phyloP scores from a whole-genome alignment of 2,797 vertebrate species.

The Myripristis jacobus region DNA sequence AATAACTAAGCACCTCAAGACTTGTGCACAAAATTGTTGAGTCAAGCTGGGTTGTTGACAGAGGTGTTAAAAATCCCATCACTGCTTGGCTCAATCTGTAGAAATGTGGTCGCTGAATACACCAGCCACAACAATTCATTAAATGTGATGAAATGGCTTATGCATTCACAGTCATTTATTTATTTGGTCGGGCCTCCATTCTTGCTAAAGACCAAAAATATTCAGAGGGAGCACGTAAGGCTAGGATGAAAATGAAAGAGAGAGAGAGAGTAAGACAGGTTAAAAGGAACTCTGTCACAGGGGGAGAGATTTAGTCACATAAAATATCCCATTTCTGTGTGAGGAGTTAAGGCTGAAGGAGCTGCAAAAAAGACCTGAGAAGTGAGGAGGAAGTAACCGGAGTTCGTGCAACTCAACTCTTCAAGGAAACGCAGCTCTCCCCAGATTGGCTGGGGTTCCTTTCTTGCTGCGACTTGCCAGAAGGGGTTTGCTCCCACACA shows the following conservation, averaged over 20 bases:
- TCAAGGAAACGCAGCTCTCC: conserved; percentile 50
- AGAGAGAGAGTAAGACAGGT: conserved; percentile 9
- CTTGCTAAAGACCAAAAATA: conserved; percentile 15
- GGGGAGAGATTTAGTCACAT: conserved; percentile 35
- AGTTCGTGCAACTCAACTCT: conserved; percentile 56
- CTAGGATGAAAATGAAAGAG: neutral
- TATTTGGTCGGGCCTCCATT: conserved; percentile 6
- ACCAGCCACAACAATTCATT: neutral
- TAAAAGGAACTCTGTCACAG: conserved; percentile 33
- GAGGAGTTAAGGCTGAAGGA: conserved; percentile 39
- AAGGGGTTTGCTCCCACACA: conserved; percentile 63
- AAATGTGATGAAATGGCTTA: conserved; percentile 10
- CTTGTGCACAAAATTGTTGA: neutral
- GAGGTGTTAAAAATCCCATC: neutral
- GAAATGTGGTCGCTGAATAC: neutral
- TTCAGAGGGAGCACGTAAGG: conserved; percentile 1
- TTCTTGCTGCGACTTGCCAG: conserved; percentile 60
- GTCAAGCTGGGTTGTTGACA: conserved; percentile 34
- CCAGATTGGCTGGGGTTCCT: conserved; percentile 35
- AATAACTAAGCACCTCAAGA: conserved; percentile 8
- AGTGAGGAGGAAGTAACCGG: conserved; percentile 44
- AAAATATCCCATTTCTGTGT: conserved; percentile 52
- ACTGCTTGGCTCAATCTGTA: neutral
- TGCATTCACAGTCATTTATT: conserved; percentile 1
- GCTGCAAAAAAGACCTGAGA: conserved; percentile 37